These are phyloP conservation scores for Anguilla megastoma DNA, from an alignment of 2,797 vertebrate species.

Conservation along the genomic window DNA sequence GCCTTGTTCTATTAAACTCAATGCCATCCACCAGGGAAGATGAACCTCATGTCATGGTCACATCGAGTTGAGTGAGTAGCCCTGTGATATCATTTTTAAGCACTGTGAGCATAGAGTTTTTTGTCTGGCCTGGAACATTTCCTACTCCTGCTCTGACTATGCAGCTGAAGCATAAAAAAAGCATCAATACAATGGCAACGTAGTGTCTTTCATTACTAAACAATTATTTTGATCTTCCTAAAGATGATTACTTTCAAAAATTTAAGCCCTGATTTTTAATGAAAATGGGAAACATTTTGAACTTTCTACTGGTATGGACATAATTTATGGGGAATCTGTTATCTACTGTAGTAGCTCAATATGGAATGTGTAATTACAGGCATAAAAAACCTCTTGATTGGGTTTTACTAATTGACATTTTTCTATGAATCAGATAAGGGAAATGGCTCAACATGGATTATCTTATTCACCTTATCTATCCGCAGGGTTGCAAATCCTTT, in stretches of 20 bases:
- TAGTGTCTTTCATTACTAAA: not conserved
- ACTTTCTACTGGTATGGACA: not conserved
- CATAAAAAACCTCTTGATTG: not conserved
- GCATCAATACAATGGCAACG: not conserved
- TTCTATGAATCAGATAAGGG: not conserved
- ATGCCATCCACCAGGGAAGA: not conserved
- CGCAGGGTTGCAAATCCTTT: not conserved
- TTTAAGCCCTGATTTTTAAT: not conserved
- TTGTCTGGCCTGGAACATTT: not conserved
- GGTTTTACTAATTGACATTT: not conserved
- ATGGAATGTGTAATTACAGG: not conserved
- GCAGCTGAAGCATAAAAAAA: not conserved
- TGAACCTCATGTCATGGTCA: not conserved
- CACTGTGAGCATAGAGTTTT: not conserved
- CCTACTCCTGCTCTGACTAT: not conserved
- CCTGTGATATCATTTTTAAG: not conserved
- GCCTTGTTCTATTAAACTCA: not conserved
- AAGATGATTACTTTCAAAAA: not conserved
- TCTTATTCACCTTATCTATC: not conserved
- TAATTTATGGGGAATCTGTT: not conserved
- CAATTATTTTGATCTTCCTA: not conserved
- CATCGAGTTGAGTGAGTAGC: constrained; percentile 7
- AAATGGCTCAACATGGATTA: not conserved
- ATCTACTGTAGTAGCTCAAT: not conserved
- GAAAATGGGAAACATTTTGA: not conserved